Evolutionary conservation across 2,797 vertebrate genomes (phyloP).

Genomic region (Bufotes viridis): DNA sequence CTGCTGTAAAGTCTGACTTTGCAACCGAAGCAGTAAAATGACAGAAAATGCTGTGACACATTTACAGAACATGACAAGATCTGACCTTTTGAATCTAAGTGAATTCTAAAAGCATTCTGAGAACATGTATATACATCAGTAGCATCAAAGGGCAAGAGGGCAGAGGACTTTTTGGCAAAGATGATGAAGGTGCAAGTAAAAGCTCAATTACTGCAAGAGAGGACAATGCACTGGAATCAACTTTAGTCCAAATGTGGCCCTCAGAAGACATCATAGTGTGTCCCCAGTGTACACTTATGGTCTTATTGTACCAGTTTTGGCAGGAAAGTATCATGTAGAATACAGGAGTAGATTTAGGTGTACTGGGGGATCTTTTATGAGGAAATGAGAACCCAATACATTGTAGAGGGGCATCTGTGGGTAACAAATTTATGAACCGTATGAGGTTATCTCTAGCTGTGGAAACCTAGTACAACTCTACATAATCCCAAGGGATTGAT

Average conservation of each 20-base stretch:
- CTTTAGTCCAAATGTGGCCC: not conserved
- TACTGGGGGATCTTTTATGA: not conserved
- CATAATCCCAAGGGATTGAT: too few relatives aligned
- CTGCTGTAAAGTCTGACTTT: conserved; percentile 7
- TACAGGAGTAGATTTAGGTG: not conserved
- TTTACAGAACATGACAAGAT: conserved; percentile 28
- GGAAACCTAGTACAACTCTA: too few relatives aligned
- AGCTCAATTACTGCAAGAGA: not conserved
- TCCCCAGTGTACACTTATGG: not conserved
- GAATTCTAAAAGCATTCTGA: conserved; percentile 9
- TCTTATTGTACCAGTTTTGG: not conserved
- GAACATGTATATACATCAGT: conserved; percentile 11
- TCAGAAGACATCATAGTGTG: not conserved
- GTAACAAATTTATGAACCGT: too few relatives aligned
- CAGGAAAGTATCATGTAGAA: not conserved
- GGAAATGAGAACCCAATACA: too few relatives aligned
- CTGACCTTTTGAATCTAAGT: conserved; percentile 15
- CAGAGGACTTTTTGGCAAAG: conserved; percentile 3
- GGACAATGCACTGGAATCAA: not conserved
- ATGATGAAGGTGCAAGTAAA: not conserved
- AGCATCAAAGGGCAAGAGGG: not conserved
- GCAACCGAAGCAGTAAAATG: conserved; percentile 22
- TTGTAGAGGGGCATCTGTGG: too few relatives aligned
- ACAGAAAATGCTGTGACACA: conserved; percentile 17
- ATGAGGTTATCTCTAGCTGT: too few relatives aligned